phyloP scores from a whole-genome alignment of 2,113 vertebrate genomes.

The Nannospalax galili region DNA sequence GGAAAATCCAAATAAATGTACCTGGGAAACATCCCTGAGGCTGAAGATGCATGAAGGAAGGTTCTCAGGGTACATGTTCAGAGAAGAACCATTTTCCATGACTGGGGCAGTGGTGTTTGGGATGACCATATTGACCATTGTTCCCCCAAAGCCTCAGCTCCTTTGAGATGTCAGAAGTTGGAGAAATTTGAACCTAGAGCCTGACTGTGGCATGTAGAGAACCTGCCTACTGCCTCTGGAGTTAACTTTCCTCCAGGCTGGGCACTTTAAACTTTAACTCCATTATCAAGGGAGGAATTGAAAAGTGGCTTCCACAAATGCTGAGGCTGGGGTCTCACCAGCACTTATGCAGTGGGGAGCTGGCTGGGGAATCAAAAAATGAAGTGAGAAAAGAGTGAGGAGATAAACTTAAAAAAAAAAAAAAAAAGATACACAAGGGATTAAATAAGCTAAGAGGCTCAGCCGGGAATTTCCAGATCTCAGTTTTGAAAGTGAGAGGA shows the following conservation, averaged over 20 bases:
- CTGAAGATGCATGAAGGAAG: background rate
- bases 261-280: slow-evolving; percentile 58
- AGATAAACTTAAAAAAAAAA: slow-evolving; percentile 13
- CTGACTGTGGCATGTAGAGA: background rate
- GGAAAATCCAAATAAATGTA: background rate
- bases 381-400: background rate
- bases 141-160: background rate
- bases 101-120: background rate
- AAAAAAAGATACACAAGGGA: slow-evolving; percentile 67
- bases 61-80: background rate
- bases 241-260: background rate
- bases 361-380: background rate
- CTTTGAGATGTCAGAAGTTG: background rate
- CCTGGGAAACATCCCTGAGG: accelerated
- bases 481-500: slow-evolving; percentile 80
- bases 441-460: slow-evolving; percentile 74
- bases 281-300: slow-evolving; percentile 50
- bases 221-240: background rate
- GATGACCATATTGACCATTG: background rate
- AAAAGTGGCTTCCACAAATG: slow-evolving; percentile 70
- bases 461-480: slow-evolving; percentile 75
- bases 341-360: background rate
- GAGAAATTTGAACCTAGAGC: slow-evolving; percentile 49
- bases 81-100: background rate
- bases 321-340: background rate